phyloP scores from a whole-genome alignment of 2,113 vertebrate genomes.

The Scopus umbretta region DNA sequence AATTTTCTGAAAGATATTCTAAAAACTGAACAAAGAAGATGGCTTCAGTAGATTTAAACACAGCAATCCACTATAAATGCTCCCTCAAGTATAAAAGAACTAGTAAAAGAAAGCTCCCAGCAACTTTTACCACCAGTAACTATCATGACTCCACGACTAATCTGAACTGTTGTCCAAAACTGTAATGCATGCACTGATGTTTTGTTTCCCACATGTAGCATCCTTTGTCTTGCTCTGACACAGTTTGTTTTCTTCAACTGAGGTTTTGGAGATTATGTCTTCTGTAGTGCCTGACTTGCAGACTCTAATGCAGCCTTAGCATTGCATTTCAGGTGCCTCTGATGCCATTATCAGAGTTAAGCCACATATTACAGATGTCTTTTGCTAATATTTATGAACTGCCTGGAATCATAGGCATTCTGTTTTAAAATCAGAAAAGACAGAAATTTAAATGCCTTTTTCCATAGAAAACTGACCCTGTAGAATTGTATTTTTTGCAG shows the following conservation, averaged over 20 bases:
- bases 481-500: neutral
- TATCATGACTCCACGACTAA: neutral
- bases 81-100: neutral
- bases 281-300: fast-evolving
- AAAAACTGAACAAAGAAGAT: neutral
- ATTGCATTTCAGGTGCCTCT: neutral
- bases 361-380: neutral
- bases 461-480: neutral
- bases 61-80: neutral
- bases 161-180: neutral
- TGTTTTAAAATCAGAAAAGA: neutral
- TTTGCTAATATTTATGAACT: neutral
- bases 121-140: neutral
- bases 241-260: neutral
- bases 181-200: neutral
- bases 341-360: neutral
- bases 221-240: neutral
- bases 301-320: neutral
- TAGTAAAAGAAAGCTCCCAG: neutral
- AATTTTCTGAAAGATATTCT: neutral
- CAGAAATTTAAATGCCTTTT: neutral
- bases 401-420: neutral
- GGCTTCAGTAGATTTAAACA: neutral
- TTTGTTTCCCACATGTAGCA: neutral
- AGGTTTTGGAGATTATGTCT: neutral